Evolutionary conservation across 1,140 invertebrate species (phyloP), one percentile per base, ranked within the genome.

Genomic region (Goniozus legneri): DNA sequence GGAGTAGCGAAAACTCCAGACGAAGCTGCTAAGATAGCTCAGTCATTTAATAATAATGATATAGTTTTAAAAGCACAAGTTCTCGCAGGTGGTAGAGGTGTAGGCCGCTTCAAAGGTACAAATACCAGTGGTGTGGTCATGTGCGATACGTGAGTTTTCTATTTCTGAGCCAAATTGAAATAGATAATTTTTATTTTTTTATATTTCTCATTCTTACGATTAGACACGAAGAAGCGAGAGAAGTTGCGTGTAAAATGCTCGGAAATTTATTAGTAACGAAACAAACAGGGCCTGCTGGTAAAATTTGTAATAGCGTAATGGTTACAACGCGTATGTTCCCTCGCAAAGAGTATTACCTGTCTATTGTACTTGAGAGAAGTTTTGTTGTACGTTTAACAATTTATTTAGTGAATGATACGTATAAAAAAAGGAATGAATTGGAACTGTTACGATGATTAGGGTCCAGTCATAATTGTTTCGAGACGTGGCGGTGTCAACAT

Each of bases 1-100:
- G 89, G 90, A 38, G 87, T 97, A 18, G 95, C 95, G 0, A 86
- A 84, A 62, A 87, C 85, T 16, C 80, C 85, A 27, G 83, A 91
- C 36, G 92, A 97, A 75, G 93, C 89, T 19, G 75, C 76, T 18
- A 82, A 89, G 62, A 84, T 91, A 69, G 92, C 93, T 10, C 75
- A 80, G 49, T 80, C 87, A 35, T 78, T 97, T 6, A 87, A 91
- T 52, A 83, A 85, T 10, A 89, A 89, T 57, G 90, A 93, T 65
- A 82, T 93, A 33, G 94, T 98, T 3, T 78, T 98, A 22, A 98
- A 98, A 75, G 95, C 95, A 15, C 95, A 98, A 80, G 94, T 98
- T 18, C 80, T 98, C 37, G 91, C 95, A 57, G 95, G 95, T 58
- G 95, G 95, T 6, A 81, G 95, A 66, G 95, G 95, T 56, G 92